phyloP scores from a whole-genome alignment of 2,797 vertebrate species.

The Cephalopachus bancanus region DNA sequence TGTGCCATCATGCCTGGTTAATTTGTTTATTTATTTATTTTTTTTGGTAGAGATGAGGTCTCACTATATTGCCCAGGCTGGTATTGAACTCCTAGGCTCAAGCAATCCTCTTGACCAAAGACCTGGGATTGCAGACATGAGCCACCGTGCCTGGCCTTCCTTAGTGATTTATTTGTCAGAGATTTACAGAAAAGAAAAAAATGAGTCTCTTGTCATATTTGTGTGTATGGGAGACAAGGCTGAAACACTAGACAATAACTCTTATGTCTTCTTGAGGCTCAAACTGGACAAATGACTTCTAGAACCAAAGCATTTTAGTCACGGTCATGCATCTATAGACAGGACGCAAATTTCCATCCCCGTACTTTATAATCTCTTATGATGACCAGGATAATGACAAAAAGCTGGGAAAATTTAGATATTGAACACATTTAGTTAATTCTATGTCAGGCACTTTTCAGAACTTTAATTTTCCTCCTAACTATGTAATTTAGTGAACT shows the following conservation, averaged over 20 bases:
- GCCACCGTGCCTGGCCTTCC: too few relatives aligned
- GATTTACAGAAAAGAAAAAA: not conserved
- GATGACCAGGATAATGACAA: not conserved
- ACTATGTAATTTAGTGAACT: not conserved
- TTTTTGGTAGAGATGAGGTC: too few relatives aligned
- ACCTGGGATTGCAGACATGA: too few relatives aligned
- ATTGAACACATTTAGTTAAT: not conserved
- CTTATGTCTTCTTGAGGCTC: not conserved
- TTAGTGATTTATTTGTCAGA: slow-evolving; percentile 8
- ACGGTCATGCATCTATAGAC: not conserved
- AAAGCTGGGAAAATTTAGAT: not conserved
- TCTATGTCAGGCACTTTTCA: not conserved
- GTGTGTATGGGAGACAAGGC: not conserved
- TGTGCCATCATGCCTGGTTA: too few relatives aligned
- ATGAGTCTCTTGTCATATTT: not conserved
- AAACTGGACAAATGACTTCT: slow-evolving; percentile 1
- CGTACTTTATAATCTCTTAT: not conserved
- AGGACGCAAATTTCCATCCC: not conserved
- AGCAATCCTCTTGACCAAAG: too few relatives aligned
- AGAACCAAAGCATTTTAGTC: not conserved
- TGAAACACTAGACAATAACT: not conserved
- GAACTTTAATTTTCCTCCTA: slow-evolving; percentile 48
- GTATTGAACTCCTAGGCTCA: too few relatives aligned
- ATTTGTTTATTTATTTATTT: too few relatives aligned
- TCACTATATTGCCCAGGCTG: too few relatives aligned